Evolutionary conservation across 2,888 invertebrate genomes (phyloP).

Genomic region (Orchesella flavescens): DNA sequence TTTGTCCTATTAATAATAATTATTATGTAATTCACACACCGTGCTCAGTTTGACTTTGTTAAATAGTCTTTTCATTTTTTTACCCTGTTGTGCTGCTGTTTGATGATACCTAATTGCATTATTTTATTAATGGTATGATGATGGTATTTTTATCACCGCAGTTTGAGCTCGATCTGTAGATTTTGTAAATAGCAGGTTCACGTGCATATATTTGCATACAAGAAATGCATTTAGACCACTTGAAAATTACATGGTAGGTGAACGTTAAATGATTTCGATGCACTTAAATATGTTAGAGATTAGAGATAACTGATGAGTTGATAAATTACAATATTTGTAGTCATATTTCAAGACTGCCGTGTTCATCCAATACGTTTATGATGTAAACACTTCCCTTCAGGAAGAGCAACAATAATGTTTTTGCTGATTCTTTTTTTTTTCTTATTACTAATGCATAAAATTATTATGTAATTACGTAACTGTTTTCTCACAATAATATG

Average conservation of each 20-base stretch:
- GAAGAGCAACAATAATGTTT: conserved; percentile 21
- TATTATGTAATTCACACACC: conserved; percentile 47
- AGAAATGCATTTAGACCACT: conserved; percentile 23
- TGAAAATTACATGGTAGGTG: conserved; percentile 26
- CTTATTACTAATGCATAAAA: background rate
- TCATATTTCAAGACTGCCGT: conserved; percentile 67
- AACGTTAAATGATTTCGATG: conserved; percentile 34
- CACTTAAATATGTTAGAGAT: conserved; percentile 10
- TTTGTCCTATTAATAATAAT: conserved; percentile 10
- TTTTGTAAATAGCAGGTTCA: conserved; percentile 51
- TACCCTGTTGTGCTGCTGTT: conserved; percentile 49
- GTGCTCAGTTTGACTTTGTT: conserved; percentile 55
- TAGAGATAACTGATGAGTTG: conserved; percentile 43
- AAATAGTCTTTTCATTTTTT: conserved; percentile 45
- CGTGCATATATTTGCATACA: background rate
- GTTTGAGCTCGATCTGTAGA: conserved; percentile 57
- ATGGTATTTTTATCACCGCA: conserved; percentile 34
- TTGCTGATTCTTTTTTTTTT: conserved; percentile 5
- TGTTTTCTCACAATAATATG: too few species aligned
- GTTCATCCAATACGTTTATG: conserved; percentile 65
- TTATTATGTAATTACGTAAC: too few species aligned
- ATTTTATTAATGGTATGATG: background rate
- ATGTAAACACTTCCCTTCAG: conserved; percentile 33
- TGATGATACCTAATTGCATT: conserved; percentile 8
- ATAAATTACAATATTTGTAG: conserved; percentile 60